These are phyloP conservation scores for Hypotaenidia philippensis DNA, from an alignment of 2,797 vertebrate species.

Conservation along the genomic window DNA sequence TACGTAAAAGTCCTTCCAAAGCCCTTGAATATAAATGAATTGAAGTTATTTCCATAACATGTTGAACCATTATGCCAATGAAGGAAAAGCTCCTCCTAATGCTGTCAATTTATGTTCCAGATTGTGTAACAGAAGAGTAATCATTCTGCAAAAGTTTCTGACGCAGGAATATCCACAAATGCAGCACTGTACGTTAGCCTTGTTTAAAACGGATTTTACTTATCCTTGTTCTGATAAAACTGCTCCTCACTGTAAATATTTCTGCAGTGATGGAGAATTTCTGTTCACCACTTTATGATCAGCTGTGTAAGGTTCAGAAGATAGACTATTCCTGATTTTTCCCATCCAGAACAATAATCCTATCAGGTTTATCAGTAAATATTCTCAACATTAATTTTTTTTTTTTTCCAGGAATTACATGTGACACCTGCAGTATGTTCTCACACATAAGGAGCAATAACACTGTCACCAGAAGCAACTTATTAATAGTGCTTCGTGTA, in stretches of 20 bases:
- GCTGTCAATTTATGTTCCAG: conserved; percentile 45
- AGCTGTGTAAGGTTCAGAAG: conserved; percentile 14
- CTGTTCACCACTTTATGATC: neutral
- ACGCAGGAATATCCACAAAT: neutral
- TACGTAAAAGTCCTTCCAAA: conserved; percentile 57
- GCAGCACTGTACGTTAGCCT: neutral
- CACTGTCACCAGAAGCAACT: neutral
- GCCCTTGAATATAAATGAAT: conserved; percentile 60
- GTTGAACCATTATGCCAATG: conserved; percentile 17
- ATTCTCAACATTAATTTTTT: conserved; percentile 15
- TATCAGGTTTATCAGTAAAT: conserved; percentile 31
- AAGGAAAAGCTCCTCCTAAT: conserved; percentile 50
- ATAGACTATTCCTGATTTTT: conserved; percentile 48
- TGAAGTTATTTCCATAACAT: conserved; percentile 37
- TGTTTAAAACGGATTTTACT: conserved; percentile 13
- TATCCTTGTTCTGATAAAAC: neutral
- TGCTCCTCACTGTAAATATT: neutral
- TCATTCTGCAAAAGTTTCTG: conserved; percentile 33
- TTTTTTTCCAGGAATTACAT: conserved; percentile 42
- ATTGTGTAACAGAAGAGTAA: conserved; percentile 22
- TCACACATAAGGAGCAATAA: conserved; percentile 38
- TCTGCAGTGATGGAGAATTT: neutral
- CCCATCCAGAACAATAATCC: conserved; percentile 44
- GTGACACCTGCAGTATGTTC: conserved; percentile 27
- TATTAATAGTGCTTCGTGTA: neutral